These are phyloP conservation scores for Harpalus rubripes DNA, from an alignment of 2,888 invertebrate genomes.

Conservation along the genomic window DNA sequence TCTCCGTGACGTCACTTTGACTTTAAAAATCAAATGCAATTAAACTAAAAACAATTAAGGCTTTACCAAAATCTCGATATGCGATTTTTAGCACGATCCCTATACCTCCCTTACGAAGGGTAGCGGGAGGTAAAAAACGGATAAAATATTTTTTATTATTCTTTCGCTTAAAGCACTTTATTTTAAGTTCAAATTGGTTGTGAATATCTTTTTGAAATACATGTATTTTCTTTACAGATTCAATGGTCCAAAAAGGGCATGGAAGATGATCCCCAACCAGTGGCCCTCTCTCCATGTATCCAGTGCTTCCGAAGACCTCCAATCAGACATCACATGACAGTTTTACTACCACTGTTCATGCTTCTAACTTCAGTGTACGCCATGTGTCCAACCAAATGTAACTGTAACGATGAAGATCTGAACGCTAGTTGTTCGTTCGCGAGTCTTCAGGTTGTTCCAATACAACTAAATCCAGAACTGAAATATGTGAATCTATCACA, in stretches of 20 bases:
- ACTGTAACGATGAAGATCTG: constrained; percentile 89
- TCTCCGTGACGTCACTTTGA: too few species aligned
- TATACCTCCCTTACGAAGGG: too few species aligned
- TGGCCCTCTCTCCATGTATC: constrained; percentile 78
- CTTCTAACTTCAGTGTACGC: constrained; percentile 75
- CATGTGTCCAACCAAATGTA: constrained; percentile 88
- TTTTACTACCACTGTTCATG: constrained; percentile 80
- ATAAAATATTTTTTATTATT: too few species aligned
- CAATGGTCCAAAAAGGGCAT: constrained; percentile 72
- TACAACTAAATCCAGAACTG: constrained; percentile 93
- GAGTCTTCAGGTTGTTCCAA: constrained; percentile 90
- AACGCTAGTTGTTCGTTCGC: constrained; percentile 88
- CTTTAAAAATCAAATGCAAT: too few species aligned
- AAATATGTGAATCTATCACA: constrained; percentile 90
- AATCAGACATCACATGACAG: constrained; percentile 79
- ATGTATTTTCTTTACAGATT: too few species aligned
- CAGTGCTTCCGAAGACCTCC: constrained; percentile 78
- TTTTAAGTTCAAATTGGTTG: too few species aligned
- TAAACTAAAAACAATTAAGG: too few species aligned
- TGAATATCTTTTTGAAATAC: too few species aligned
- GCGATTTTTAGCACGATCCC: too few species aligned
- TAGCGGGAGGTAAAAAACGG: too few species aligned
- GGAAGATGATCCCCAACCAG: constrained; percentile 65
- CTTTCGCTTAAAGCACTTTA: too few species aligned
- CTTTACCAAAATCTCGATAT: too few species aligned